These are phyloP conservation scores for Callithrix jacchus DNA, from an alignment of 2,113 vertebrate genomes.

Conservation along the genomic window DNA sequence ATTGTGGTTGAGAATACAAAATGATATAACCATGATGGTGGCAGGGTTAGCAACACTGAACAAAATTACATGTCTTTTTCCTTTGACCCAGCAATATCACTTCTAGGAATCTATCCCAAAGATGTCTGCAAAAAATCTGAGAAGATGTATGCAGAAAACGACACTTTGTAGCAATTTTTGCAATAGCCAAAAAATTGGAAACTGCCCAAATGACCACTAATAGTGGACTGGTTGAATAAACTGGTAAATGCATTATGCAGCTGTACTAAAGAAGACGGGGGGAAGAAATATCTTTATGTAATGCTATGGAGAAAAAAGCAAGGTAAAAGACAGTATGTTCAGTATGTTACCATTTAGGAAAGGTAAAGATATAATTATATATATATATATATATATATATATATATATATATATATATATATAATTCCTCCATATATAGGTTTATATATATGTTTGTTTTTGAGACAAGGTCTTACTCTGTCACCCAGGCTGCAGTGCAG, in stretches of 20 bases:
- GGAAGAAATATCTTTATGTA: neutral
- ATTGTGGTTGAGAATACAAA: neutral
- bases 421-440: too few relatives aligned
- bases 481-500: neutral
- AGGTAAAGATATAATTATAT: neutral
- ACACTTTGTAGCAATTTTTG: neutral
- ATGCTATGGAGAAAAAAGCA: neutral
- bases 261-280: neutral
- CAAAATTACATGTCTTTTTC: neutral
- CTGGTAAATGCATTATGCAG: neutral
- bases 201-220: neutral
- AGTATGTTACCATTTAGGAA: neutral
- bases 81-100: neutral
- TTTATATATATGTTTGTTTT: neutral
- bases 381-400: too few relatives aligned
- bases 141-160: neutral
- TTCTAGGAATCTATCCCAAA: neutral
- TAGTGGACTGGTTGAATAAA: neutral
- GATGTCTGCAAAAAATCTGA: neutral
- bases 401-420: too few relatives aligned
- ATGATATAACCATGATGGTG: neutral
- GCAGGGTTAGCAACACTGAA: neutral
- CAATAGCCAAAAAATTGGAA: neutral
- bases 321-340: neutral
- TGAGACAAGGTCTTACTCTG: neutral